A percentile compares a stretch with the other conserved stretches of the same genome.
These are phyloP conservation scores for Diogma glabrata DNA, from an alignment of 2,888 invertebrate genomes.

Conservation along the genomic window DNA sequence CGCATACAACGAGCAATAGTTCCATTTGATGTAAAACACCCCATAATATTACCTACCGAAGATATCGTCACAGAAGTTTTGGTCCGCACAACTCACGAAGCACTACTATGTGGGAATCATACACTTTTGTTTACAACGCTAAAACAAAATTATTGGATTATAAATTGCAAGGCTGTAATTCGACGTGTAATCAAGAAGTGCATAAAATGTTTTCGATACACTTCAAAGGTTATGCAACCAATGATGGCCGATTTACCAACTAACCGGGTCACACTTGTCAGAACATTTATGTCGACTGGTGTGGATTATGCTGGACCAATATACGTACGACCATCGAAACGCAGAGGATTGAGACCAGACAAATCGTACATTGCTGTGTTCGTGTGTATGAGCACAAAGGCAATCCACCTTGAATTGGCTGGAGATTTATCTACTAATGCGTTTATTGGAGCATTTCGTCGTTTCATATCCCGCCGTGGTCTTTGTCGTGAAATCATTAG, in stretches of 20 bases:
- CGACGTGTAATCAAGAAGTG: background rate
- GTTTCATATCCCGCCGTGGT: background rate
- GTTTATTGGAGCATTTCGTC: background rate
- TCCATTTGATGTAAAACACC: background rate
- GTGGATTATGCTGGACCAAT: conserved; percentile 1
- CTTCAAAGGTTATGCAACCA: background rate
- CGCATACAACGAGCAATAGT: background rate
- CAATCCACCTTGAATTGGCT: background rate
- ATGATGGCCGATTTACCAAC: conserved; percentile 1
- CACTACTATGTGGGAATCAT: background rate
- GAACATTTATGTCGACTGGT: background rate
- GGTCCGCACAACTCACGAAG: background rate
- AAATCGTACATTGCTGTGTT: background rate
- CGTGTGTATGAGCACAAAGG: background rate
- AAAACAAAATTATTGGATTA: background rate
- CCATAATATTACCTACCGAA: background rate
- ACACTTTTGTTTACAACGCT: background rate
- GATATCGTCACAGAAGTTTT: background rate
- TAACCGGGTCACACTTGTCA: background rate
- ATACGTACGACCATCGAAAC: background rate
- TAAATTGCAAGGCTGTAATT: conserved; percentile 1
- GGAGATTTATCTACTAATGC: background rate
- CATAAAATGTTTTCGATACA: background rate
- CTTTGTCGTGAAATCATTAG: background rate
- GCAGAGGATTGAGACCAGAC: background rate